These are phyloP conservation scores for Gnathonemus longibarbis DNA, from an alignment of 2,113 vertebrate genomes.

Conservation along the genomic window DNA sequence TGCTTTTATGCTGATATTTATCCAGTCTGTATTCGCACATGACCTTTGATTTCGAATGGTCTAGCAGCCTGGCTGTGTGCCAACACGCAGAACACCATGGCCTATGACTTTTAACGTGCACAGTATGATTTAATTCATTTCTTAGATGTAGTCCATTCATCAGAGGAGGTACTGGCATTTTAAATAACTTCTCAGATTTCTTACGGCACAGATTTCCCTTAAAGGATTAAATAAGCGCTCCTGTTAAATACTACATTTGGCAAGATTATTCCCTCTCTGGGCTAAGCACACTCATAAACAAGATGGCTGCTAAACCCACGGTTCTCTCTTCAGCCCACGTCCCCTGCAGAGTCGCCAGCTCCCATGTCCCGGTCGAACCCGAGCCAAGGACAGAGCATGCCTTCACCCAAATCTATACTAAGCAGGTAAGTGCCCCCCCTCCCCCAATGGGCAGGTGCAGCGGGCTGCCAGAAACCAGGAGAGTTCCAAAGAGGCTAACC, in stretches of 20 bases:
- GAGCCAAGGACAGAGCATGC: neutral
- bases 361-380: neutral
- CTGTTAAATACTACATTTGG: neutral
- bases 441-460: neutral
- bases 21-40: neutral
- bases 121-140: neutral
- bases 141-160: neutral
- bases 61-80: neutral
- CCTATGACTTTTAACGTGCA: neutral
- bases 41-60: neutral
- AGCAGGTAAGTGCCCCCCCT: neutral
- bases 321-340: neutral
- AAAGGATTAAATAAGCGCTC: neutral
- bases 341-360: neutral
- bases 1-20: neutral
- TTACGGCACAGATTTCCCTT: neutral
- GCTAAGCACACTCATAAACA: neutral
- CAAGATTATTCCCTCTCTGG: neutral
- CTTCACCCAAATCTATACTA: neutral
- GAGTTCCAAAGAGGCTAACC: neutral
- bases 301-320: neutral
- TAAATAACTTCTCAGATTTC: neutral
- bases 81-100: neutral
- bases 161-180: neutral
- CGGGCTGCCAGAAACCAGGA: neutral